Conservation (phyloP, 2,113 vertebrate species). For the Cebidichthys violaceus region DNA sequence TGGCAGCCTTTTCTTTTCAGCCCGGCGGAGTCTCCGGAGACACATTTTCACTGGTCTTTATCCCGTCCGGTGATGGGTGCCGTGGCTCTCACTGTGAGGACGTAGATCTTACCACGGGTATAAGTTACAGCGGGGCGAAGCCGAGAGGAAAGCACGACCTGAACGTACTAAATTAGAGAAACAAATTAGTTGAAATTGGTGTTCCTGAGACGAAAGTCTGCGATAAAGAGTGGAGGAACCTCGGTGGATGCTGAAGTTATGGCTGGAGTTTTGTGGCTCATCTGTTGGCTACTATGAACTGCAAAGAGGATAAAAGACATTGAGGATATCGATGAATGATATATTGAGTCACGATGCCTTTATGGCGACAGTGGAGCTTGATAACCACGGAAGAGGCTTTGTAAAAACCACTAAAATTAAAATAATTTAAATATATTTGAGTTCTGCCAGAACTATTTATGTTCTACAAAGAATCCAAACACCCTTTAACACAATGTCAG, state of each 20-base stretch:
- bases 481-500: slow-evolving; percentile 43
- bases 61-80: slow-evolving; percentile 79
- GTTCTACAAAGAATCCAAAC: slow-evolving; percentile 20
- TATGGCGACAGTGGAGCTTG: background rate
- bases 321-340: background rate
- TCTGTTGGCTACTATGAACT: background rate
- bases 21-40: slow-evolving; percentile 71
- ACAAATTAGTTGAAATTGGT: slow-evolving; percentile 49
- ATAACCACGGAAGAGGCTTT: slow-evolving; percentile 2
- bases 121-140: slow-evolving; percentile 77
- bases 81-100: slow-evolving; percentile 75
- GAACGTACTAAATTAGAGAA: slow-evolving; percentile 54
- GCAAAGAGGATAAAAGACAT: slow-evolving; percentile 19
- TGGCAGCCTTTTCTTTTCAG: slow-evolving; percentile 76
- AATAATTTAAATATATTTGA: background rate
- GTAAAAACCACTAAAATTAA: slow-evolving; percentile 10
- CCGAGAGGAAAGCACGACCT: slow-evolving; percentile 56
- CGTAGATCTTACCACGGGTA: slow-evolving; percentile 82
- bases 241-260: slow-evolving; percentile 1
- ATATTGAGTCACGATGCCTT: slow-evolving; percentile 17
- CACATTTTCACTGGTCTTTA: slow-evolving; percentile 79
- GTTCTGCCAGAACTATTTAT: slow-evolving; percentile 8
- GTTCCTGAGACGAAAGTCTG: slow-evolving; percentile 12
- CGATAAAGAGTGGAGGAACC: slow-evolving; percentile 4
- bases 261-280: slow-evolving; percentile 7